These are phyloP conservation scores for Phasianus colchicus DNA, from an alignment of 2,113 vertebrate genomes.

Conservation along the genomic window DNA sequence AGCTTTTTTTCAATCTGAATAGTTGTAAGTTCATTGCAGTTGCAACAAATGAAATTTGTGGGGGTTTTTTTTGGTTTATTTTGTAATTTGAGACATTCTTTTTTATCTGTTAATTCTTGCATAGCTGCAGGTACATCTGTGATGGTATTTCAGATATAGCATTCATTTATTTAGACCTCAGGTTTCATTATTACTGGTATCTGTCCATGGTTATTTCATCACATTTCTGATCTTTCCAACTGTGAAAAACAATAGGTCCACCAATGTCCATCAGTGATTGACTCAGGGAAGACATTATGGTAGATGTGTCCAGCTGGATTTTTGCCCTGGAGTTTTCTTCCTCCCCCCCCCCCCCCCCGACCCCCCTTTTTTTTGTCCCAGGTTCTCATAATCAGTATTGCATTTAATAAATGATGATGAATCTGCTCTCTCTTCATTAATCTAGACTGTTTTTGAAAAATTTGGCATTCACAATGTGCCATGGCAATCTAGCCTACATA, in stretches of 20 bases:
- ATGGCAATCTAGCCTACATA: background rate
- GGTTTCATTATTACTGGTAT: background rate
- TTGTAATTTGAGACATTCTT: background rate
- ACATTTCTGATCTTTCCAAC: background rate
- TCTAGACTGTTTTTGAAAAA: background rate
- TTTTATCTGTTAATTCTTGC: background rate
- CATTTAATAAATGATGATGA: background rate
- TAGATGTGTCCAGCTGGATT: background rate
- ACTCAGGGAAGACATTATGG: background rate
- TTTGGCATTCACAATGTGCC: background rate
- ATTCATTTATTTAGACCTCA: background rate
- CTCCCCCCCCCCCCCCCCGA: accelerated
- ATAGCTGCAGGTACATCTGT: accelerated
- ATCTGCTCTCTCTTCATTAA: background rate
- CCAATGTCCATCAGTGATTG: background rate
- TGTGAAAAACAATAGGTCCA: background rate
- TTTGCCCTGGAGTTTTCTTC: background rate
- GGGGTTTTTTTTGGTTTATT: background rate
- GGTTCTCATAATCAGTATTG: background rate
- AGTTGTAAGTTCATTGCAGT: background rate
- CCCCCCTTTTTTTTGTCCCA: background rate
- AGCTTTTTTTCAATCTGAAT: background rate
- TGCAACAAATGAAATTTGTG: background rate
- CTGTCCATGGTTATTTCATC: background rate
- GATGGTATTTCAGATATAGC: background rate